These are phyloP conservation scores for Cephus nigrinus DNA, from an alignment of 2,888 invertebrate species.

Conservation along the genomic window DNA sequence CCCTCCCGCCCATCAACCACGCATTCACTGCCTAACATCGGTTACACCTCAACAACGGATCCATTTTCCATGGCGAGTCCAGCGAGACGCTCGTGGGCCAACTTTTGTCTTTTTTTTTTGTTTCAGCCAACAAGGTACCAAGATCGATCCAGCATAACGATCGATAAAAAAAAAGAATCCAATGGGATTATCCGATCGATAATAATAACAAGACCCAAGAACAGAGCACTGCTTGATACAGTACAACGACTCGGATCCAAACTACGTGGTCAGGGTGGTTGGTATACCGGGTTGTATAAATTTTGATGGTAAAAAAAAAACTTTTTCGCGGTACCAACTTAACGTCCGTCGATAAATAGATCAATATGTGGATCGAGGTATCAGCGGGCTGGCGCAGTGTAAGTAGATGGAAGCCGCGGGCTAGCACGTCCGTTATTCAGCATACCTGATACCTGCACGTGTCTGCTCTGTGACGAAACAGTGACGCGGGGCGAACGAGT, in stretches of 20 bases:
- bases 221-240: neutral
- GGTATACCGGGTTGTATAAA: neutral
- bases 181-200: neutral
- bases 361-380: constrained; percentile 4
- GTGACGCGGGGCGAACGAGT: neutral
- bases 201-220: neutral
- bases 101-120: neutral
- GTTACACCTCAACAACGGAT: neutral
- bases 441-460: constrained; percentile 23
- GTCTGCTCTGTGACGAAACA: constrained; percentile 20
- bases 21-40: neutral
- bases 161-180: neutral
- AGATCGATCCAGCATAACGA: neutral
- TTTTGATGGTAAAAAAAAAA: neutral
- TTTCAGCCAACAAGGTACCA: neutral
- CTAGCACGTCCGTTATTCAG: constrained; percentile 20
- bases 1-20: neutral
- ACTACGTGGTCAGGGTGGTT: neutral
- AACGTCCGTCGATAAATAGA: neutral
- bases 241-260: neutral
- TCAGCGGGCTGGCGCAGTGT: constrained; percentile 1
- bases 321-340: neutral
- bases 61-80: neutral
- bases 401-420: constrained; percentile 12
- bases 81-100: neutral